phyloP scores from a whole-genome alignment of 2,113 vertebrate genomes.

The Plotosus lineatus region DNA sequence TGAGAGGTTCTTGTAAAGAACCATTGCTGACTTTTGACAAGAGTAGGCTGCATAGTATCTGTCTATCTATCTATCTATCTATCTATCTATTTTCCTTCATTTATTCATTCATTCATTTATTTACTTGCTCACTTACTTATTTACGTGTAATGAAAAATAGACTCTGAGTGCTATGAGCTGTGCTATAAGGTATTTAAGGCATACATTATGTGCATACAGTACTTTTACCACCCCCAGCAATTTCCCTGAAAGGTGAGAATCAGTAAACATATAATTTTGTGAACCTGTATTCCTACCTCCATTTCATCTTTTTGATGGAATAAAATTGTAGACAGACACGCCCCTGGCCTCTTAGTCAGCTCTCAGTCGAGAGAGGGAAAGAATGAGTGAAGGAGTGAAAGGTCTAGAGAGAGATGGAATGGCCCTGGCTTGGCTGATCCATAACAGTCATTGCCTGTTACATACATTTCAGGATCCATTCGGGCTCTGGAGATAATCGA shows the following conservation, averaged over 20 bases:
- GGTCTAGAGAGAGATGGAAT: constrained; percentile 76
- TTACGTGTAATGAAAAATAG: neutral
- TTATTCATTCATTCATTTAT: no score
- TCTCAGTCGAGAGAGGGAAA: constrained; percentile 17
- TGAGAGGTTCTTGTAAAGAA: no score
- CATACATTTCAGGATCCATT: constrained; percentile 99
- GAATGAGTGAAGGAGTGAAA: constrained; percentile 52
- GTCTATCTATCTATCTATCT: no score
- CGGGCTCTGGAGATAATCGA: constrained; percentile 99
- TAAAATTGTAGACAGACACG: constrained; percentile 59
- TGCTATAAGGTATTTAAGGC: neutral
- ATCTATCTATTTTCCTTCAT: no score
- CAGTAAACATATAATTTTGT: constrained; percentile 34
- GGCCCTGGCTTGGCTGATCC: constrained; percentile 96
- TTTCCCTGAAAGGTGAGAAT: constrained; percentile 19
- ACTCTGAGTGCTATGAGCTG: neutral
- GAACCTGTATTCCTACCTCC: constrained; percentile 13
- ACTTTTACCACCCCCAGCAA: constrained; percentile 7
- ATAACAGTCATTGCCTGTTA: constrained; percentile 99
- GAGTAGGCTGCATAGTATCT: no score
- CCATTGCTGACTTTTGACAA: no score
- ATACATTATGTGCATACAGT: neutral
- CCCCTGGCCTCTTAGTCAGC: constrained; percentile 34
- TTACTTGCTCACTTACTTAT: neutral
- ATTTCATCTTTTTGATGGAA: constrained; percentile 79